A percentile compares a stretch with the other conserved stretches of the same genome.
These are phyloP conservation scores for Drosophila bocki DNA, from an alignment of 1,140 invertebrate genomes.

Conservation along the genomic window DNA sequence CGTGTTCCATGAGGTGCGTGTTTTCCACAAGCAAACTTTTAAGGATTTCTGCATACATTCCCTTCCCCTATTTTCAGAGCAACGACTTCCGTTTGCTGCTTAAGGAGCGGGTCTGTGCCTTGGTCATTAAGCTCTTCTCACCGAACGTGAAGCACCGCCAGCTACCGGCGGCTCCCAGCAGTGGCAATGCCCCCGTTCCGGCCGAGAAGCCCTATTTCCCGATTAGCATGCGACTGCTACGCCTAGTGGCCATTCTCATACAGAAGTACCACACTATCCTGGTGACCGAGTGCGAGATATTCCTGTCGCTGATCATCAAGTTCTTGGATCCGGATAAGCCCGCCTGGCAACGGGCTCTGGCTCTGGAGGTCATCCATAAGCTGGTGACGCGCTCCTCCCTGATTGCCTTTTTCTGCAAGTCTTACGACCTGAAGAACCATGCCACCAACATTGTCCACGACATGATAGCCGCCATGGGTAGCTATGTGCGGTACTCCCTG, in stretches of 20 bases:
- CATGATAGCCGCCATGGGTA: conserved; percentile 97
- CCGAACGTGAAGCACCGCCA: conserved; percentile 97
- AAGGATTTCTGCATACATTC: conserved; percentile 81
- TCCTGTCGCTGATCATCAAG: conserved; percentile 97
- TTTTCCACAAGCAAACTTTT: conserved; percentile 30
- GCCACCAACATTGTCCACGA: conserved; percentile 97
- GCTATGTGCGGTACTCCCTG: conserved; percentile 98
- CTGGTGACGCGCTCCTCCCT: conserved; percentile 95
- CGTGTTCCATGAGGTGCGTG: conserved; percentile 94
- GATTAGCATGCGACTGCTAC: conserved; percentile 96
- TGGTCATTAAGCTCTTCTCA: conserved; percentile 99
- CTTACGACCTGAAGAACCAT: conserved; percentile 97
- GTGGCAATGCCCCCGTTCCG: conserved; percentile 86
- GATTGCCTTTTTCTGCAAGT: conserved; percentile 96
- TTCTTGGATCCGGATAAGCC: conserved; percentile 98
- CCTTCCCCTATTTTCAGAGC: conserved; percentile 86
- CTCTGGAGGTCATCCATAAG: conserved; percentile 98
- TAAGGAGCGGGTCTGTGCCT: conserved; percentile 98
- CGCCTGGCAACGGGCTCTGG: conserved; percentile 96
- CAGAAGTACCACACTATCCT: conserved; percentile 97
- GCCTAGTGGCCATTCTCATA: conserved; percentile 96
- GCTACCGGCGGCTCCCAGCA: conserved; percentile 85
- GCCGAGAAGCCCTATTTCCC: conserved; percentile 97
- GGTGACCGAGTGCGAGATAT: conserved; percentile 99
- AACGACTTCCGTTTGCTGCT: conserved; percentile 97